Conservation (phyloP, 2,888 invertebrate genomes). For the Leucoma salicis region DNA sequence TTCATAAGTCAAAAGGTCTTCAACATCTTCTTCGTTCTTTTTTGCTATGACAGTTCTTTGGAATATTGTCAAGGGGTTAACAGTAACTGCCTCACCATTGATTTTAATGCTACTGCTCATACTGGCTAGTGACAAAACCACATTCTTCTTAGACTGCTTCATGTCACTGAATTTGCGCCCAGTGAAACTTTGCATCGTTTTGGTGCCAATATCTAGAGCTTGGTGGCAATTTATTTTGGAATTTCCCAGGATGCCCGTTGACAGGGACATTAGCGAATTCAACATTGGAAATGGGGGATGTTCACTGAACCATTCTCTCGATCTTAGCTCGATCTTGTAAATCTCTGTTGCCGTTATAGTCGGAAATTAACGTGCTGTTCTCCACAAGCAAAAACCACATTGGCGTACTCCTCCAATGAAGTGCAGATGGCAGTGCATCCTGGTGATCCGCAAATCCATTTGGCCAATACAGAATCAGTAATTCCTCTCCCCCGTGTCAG, state of each 20-base stretch:
- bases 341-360: conserved; percentile 19
- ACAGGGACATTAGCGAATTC: conserved; percentile 27
- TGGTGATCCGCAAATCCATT: too few relatives aligned
- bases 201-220: conserved; percentile 39
- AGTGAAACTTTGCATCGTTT: conserved; percentile 1
- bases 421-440: too few relatives aligned
- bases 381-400: conserved; percentile 27
- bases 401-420: conserved; percentile 30
- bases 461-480: too few relatives aligned
- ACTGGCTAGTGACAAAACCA: background rate
- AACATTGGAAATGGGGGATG: conserved; percentile 1
- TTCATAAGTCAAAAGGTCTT: background rate
- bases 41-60: background rate
- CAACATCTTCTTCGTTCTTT: background rate
- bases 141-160: background rate
- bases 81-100: background rate
- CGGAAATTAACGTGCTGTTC: conserved; percentile 44
- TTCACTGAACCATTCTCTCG: background rate
- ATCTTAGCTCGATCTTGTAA: background rate
- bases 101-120: background rate
- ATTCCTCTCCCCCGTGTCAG: too few relatives aligned
- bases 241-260: conserved; percentile 27
- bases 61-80: background rate
- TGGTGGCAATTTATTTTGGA: conserved; percentile 28
- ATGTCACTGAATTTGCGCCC: too few relatives aligned